phyloP scores from a whole-genome alignment of 2,797 vertebrate species.

The Leptodactylus fallax region DNA sequence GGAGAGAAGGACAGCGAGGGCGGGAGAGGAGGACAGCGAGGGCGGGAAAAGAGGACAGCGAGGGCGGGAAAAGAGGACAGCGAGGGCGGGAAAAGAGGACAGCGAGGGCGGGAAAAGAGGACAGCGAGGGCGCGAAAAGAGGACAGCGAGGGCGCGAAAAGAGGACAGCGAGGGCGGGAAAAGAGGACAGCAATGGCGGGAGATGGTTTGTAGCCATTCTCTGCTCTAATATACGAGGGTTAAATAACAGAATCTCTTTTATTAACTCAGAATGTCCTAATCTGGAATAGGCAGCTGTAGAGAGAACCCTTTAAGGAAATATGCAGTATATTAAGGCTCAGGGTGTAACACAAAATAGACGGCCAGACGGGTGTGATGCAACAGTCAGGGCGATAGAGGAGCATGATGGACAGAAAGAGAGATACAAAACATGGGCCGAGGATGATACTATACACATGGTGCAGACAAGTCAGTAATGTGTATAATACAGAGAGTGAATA shows the following conservation, averaged over 20 bases:
- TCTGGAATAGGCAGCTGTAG: neutral
- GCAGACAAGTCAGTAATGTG: neutral
- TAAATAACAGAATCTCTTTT: neutral
- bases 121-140: too few relatives aligned
- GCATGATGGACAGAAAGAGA: neutral
- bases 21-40: too few relatives aligned
- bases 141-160: constrained; percentile 9
- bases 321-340: neutral
- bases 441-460: neutral
- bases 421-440: neutral
- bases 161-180: neutral
- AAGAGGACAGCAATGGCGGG: too few relatives aligned
- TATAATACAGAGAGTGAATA: neutral
- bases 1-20: neutral
- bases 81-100: too few relatives aligned
- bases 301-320: neutral
- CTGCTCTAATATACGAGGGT: neutral
- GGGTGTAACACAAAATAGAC: neutral
- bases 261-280: neutral
- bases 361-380: constrained; percentile 3
- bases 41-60: too few relatives aligned
- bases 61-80: too few relatives aligned
- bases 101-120: too few relatives aligned
- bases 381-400: neutral
- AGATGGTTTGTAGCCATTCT: neutral